Conservation (phyloP, 2,888 invertebrate genomes). For the Hyppa rectilinea region DNA sequence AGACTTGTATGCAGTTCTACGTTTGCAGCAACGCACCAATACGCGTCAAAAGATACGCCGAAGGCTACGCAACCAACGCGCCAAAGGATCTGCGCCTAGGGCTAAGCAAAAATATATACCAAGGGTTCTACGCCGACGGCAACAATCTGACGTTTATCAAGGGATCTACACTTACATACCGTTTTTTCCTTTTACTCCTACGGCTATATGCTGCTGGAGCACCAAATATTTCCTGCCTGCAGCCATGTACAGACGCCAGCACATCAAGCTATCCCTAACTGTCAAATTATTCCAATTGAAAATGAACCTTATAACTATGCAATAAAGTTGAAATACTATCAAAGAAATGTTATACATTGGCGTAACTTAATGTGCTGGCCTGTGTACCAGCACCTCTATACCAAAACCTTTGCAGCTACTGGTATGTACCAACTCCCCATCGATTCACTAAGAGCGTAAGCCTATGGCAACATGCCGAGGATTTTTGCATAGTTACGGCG, state of each 20-base stretch:
- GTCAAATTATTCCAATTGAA: no score
- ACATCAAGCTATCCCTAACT: no score
- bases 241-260: constrained; percentile 4
- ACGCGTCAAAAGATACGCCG: neutral
- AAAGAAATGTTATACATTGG: no score
- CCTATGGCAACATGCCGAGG: neutral
- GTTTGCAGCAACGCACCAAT: constrained; percentile 19
- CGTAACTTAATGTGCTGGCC: no score
- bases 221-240: constrained; percentile 5
- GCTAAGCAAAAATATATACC: constrained; percentile 8
- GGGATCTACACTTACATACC: neutral
- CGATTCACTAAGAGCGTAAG: neutral
- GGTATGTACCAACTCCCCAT: constrained; percentile 1
- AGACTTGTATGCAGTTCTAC: neutral
- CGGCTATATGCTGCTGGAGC: neutral
- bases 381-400: no score
- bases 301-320: no score
- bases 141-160: constrained; percentile 7
- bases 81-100: constrained; percentile 8
- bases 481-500: neutral
- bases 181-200: neutral
- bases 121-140: constrained; percentile 4
- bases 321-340: no score
- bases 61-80: constrained; percentile 10
- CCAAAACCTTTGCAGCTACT: neutral